Percentiles rank a stretch among this genome's conserved stretches.
Evolutionary conservation across 2,797 vertebrate genomes (phyloP).

Genomic region (Hemitrygon akajei): DNA sequence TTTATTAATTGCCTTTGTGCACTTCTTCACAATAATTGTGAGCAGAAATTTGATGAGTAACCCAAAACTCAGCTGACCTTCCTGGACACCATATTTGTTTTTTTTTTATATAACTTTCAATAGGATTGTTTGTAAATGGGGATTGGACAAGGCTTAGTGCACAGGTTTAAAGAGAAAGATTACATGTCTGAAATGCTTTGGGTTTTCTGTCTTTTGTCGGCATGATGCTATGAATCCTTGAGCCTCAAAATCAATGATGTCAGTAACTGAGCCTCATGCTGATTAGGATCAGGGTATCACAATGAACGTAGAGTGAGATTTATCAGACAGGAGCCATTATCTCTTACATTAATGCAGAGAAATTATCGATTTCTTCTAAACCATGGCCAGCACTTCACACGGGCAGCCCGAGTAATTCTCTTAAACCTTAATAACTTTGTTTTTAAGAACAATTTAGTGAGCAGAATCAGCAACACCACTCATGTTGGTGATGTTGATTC

Average conservation of each 20-base stretch:
- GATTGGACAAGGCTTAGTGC: neutral
- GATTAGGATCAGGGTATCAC: slow-evolving; percentile 37
- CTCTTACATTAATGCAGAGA: slow-evolving; percentile 42
- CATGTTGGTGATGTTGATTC: slow-evolving; percentile 60
- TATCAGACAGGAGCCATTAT: slow-evolving; percentile 42
- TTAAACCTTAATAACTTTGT: slow-evolving; percentile 41
- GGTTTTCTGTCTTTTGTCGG: slow-evolving; percentile 26
- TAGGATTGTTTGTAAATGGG: neutral
- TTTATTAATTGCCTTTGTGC: neutral
- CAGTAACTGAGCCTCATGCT: slow-evolving; percentile 36
- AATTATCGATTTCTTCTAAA: slow-evolving; percentile 44
- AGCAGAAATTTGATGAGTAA: neutral
- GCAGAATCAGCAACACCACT: slow-evolving; percentile 48
- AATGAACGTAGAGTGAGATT: slow-evolving; percentile 34
- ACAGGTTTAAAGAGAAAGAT: slow-evolving; percentile 25
- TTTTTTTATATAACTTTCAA: neutral
- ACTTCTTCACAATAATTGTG: neutral
- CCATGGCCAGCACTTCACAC: slow-evolving; percentile 37
- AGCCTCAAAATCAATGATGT: slow-evolving; percentile 36
- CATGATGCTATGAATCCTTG: slow-evolving; percentile 34
- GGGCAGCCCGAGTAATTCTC: slow-evolving; percentile 41
- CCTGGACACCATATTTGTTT: neutral
- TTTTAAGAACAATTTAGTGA: slow-evolving; percentile 50
- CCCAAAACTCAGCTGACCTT: neutral
- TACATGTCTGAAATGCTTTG: slow-evolving; percentile 20